Evolutionary conservation across 2,888 invertebrate species (phyloP).

Genomic region (Mimachlamys varia): DNA sequence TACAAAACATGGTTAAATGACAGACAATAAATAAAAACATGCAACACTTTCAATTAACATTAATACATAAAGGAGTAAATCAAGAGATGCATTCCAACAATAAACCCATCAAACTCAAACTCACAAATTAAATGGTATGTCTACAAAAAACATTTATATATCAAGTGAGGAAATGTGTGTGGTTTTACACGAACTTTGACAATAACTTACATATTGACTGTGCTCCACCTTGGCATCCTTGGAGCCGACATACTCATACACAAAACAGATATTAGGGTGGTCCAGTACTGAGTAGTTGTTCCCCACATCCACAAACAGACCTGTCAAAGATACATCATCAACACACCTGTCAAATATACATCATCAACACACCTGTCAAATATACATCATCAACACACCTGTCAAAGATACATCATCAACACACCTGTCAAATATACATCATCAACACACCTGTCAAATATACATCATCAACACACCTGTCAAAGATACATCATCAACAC

Average conservation of each 20-base stretch:
- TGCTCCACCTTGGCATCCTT: constrained; percentile 76
- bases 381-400: neutral
- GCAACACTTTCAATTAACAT: too few relatives aligned
- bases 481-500: too few relatives aligned
- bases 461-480: too few relatives aligned
- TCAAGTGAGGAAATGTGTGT: neutral
- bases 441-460: too few relatives aligned
- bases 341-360: too few relatives aligned
- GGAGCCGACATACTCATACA: constrained; percentile 79
- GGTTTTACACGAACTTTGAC: too few relatives aligned
- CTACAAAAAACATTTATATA: neutral
- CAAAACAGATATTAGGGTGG: constrained; percentile 79
- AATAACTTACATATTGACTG: constrained; percentile 73
- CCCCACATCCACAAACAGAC: constrained; percentile 81
- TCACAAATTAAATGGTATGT: neutral
- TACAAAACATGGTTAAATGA: too few relatives aligned
- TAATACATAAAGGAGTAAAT: too few relatives aligned
- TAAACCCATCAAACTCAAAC: neutral
- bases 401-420: too few relatives aligned
- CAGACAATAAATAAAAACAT: too few relatives aligned
- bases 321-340: constrained; percentile 58
- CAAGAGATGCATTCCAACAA: neutral
- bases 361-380: constrained; percentile 4
- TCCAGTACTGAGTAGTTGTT: constrained; percentile 81
- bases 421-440: too few relatives aligned